Evolutionary conservation across 2,113 vertebrate species (phyloP).

Genomic region (Grammomys surdaster): DNA sequence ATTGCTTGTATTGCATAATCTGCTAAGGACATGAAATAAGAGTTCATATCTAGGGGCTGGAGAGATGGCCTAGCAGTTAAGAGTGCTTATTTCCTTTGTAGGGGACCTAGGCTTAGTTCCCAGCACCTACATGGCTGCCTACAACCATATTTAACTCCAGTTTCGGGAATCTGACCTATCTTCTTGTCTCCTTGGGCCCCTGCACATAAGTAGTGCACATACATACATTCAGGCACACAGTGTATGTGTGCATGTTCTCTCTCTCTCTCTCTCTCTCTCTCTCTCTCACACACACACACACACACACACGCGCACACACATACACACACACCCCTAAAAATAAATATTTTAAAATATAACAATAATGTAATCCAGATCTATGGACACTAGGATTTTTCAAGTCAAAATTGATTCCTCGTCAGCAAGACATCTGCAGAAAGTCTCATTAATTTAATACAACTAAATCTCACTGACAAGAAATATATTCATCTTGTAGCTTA

Average conservation of each 20-base stretch:
- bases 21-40: background rate
- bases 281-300: no score
- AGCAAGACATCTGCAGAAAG: background rate
- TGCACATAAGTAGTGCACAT: background rate
- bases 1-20: background rate
- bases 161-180: background rate
- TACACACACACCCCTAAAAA: background rate
- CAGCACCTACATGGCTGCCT: background rate
- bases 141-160: background rate
- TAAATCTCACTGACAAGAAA: constrained; percentile 28
- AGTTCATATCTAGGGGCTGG: background rate
- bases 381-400: background rate
- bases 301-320: background rate
- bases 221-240: background rate
- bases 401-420: background rate
- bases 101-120: background rate
- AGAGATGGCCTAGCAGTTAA: background rate
- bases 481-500: background rate
- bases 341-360: background rate
- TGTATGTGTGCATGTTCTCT: no score
- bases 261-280: no score
- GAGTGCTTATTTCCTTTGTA: background rate
- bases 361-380: background rate
- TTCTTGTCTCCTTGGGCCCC: no score
- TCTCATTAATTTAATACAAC: constrained; percentile 1